Base-by-base conservation (phyloP, 2,113 vertebrate genomes). In the Zosterops hypoxanthus region DNA sequence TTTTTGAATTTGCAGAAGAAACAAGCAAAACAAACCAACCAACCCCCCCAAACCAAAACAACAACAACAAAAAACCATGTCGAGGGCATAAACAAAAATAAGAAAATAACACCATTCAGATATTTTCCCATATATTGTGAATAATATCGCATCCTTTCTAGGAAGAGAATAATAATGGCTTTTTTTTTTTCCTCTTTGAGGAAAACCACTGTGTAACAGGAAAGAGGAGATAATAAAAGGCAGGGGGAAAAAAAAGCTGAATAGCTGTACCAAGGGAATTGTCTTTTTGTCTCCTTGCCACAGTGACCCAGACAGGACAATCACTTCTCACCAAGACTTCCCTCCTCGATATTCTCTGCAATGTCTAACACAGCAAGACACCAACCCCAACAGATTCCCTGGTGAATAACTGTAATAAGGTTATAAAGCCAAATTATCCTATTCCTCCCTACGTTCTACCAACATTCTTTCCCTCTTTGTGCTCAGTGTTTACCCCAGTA, bases 211-310 rank as follows among this genome's bases (percentile, higher is more conserved):
- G 8, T 23, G 8, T 31, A 75, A 73, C 24, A 73, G n/a, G 36
- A 49, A 80, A 84, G 20, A 82, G 14, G 16, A 86, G 55, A 65
- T n/a, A 69, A 52, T 56, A 42, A 63, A 66, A 31, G 28, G 5
- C 5, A 20, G 1, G 0, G 2, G 2, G 3, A 42, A 59, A 6
- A 11, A 12, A 76, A 82, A 21, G 42, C 11, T 53, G 75, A 85
- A 55, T 11, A 81, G 11, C 16, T 13, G 13, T 49, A 66, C 39
- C 39, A 61, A 80, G 50, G 21, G 34, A 88, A 44, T 59, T 72
- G 28, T 53, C 18, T 39, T 59, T 83, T 81, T 70, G 5, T 52
- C 42, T 92, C 33, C 57, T 29, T 57, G 39, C 26, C 55, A 66
- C 47, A 53, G 41, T 26, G 36, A 59, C 42, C 82, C 42, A 82